These are phyloP conservation scores for Pedicia rivosa DNA, from an alignment of 2,888 invertebrate genomes.

Conservation along the genomic window DNA sequence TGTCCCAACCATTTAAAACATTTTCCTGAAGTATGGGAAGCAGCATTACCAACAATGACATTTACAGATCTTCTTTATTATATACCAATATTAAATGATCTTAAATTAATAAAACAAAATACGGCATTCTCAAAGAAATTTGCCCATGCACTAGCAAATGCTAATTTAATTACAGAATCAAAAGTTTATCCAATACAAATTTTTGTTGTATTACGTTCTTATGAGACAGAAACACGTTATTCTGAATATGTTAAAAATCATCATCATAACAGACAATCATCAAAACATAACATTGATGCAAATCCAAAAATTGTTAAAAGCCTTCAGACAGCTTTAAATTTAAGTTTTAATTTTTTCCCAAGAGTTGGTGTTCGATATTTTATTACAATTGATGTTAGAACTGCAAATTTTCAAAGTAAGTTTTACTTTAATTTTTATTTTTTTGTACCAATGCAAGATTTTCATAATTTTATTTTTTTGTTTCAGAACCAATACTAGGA, in stretches of 20 bases:
- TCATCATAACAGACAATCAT: neutral
- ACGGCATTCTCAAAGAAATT: neutral
- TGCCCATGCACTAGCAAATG: neutral
- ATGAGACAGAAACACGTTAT: slow-evolving; percentile 3
- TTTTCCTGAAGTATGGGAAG: neutral
- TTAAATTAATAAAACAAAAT: neutral
- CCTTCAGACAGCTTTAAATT: neutral
- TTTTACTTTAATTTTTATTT: slow-evolving; percentile 1
- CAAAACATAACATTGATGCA: neutral
- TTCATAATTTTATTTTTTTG: slow-evolving; percentile 5
- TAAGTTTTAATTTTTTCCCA: neutral
- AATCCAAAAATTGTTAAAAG: neutral
- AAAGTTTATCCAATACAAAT: slow-evolving; percentile 5
- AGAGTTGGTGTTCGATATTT: neutral
- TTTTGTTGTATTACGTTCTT: neutral
- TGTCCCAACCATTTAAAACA: slow-evolving; percentile 1
- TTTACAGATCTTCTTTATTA: neutral
- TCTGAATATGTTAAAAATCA: neutral
- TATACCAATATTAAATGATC: slow-evolving; percentile 5
- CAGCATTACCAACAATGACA: neutral
- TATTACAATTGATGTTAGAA: slow-evolving; percentile 5
- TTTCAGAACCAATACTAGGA: slow-evolving; percentile 17
- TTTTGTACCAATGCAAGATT: slow-evolving; percentile 13
- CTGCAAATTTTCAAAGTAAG: slow-evolving; percentile 2
- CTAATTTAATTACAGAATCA: neutral